These are phyloP conservation scores for Furcula furcula DNA, from an alignment of 2,888 invertebrate genomes.

Conservation along the genomic window DNA sequence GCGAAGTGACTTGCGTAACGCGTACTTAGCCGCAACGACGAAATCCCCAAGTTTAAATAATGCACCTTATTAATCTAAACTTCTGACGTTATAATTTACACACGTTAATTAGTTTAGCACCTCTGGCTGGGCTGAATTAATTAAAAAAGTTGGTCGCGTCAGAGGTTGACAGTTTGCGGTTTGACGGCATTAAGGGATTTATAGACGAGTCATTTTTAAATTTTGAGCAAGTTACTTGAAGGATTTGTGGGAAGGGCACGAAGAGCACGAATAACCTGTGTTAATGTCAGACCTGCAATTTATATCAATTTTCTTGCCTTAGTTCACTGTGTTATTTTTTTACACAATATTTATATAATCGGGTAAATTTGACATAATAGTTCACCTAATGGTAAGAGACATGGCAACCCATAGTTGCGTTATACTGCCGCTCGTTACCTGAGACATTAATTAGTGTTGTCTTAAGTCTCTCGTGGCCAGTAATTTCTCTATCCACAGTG, in stretches of 20 bases:
- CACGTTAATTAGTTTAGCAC: slow-evolving; percentile 49
- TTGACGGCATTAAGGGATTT: slow-evolving; percentile 17
- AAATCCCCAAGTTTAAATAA: slow-evolving; percentile 26
- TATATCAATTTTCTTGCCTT: background rate
- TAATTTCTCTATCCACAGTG: no score
- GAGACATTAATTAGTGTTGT: no score
- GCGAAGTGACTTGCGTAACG: slow-evolving; percentile 15
- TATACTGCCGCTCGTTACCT: no score
- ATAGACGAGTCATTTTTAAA: slow-evolving; percentile 16
- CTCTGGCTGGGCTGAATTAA: slow-evolving; percentile 40
- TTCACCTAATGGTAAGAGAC: no score
- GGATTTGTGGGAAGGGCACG: slow-evolving; percentile 6
- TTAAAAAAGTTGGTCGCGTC: slow-evolving; percentile 42
- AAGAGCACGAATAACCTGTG: background rate
- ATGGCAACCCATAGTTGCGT: no score
- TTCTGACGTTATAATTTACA: slow-evolving; percentile 34
- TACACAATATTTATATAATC: no score
- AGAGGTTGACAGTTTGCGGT: slow-evolving; percentile 20
- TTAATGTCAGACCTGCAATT: background rate
- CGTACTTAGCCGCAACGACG: background rate
- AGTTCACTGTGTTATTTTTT: no score
- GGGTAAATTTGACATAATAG: no score
- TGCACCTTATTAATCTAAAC: slow-evolving; percentile 37
- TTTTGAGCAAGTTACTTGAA: slow-evolving; percentile 13
- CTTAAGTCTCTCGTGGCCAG: no score